Base-by-base conservation (phyloP, 2,888 invertebrate genomes). In the Anthrax anthrax region DNA sequence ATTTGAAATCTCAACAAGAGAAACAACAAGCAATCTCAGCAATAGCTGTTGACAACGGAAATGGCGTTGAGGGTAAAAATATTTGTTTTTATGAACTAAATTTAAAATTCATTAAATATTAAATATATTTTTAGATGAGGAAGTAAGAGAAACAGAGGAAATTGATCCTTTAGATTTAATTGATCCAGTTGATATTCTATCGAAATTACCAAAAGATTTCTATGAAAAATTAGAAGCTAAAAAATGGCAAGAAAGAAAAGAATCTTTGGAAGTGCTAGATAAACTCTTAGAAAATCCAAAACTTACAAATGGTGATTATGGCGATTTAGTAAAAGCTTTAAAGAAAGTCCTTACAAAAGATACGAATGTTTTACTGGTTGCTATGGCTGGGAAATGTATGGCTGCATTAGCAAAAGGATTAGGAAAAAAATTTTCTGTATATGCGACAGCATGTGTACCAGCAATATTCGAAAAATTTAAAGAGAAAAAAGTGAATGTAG, bases 191-290 rank as follows among this genome's bases (percentile, higher is more conserved):
- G 94, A 98, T 61, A 88, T 98, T 54, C 65, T 97, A 1, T 83
- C 89, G 0, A 88, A 91, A 62, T 69, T 98, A 34, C 94, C 96
- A 0, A 90, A 91, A 69, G 92, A 96, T 66, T 97, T 96, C 66
- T 92, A 84, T 62, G 94, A 95, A 4, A 89, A 94, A 64, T 64
- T 89, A 4, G 92, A 97, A 58, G 88, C 88, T 0, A 95, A 91
- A 66, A 96, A 92, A 61, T 98, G 95, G 98, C 90, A 90, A 61
- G 90, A 96, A 47, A 73, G 98, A 27, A 95, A 94, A 62, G 95
- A 96, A 62, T 84, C 85, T 0, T 65, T 98, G 14, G 96, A 96
- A 56, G 72, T 74, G 0, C 64, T 96, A 13, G 88, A 91, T 53
- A 77, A 76, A 52, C 69, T 94, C 18, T 62, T 88, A 12, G 82